Conservation (phyloP, 1,140 invertebrate species). For the Formica selysi region DNA sequence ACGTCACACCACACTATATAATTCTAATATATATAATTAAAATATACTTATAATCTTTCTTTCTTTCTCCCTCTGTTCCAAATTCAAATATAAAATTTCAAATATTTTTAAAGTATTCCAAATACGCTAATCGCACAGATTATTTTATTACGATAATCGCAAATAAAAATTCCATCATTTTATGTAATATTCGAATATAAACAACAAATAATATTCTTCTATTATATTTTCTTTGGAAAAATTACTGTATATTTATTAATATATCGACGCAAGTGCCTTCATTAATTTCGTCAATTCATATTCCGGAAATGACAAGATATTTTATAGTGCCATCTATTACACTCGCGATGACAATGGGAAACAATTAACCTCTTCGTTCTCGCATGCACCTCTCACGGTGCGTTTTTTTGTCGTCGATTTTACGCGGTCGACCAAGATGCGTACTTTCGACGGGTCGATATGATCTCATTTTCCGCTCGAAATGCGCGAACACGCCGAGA, state of each 20-base stretch:
- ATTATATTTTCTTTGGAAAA: neutral
- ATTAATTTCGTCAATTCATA: constrained; percentile 28
- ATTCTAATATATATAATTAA: too few species aligned
- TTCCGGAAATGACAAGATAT: constrained; percentile 62
- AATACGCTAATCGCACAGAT: too few species aligned
- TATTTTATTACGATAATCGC: neutral
- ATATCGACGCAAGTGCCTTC: neutral
- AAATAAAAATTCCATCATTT: neutral
- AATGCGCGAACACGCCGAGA: neutral
- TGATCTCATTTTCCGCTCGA: neutral
- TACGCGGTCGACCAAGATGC: too few species aligned
- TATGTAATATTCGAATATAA: neutral
- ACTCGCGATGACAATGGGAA: neutral
- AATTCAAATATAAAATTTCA: too few species aligned
- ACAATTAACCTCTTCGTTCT: constrained; percentile 68
- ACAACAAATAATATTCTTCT: neutral
- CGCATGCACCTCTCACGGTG: neutral
- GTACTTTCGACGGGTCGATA: neutral
- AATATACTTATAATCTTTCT: too few species aligned
- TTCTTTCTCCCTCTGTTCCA: too few species aligned
- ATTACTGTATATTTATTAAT: neutral
- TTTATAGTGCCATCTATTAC: constrained; percentile 8
- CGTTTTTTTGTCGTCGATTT: neutral
- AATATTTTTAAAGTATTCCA: too few species aligned
- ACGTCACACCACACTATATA: too few species aligned